phyloP scores from a whole-genome alignment of 2,797 vertebrate species.

The Lycodopsis pacificus region DNA sequence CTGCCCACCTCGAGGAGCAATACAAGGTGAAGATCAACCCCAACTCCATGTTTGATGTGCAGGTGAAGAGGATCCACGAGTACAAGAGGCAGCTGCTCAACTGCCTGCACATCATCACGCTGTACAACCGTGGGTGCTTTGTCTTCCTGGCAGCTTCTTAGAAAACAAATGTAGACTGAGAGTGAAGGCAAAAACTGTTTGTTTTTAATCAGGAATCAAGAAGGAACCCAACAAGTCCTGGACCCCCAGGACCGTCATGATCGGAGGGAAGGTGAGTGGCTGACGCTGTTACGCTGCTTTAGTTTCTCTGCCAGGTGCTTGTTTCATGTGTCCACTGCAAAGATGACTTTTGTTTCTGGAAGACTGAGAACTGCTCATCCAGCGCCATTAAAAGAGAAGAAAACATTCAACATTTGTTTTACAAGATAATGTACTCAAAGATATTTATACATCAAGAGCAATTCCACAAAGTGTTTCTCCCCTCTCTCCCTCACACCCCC shows the following conservation, averaged over 20 bases:
- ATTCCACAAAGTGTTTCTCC: too few species aligned
- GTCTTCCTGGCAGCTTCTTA: neutral
- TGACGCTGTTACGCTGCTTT: neutral
- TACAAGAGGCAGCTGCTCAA: conserved; percentile 95
- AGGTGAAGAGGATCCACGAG: conserved; percentile 96
- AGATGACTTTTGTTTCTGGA: neutral
- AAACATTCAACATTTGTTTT: too few species aligned
- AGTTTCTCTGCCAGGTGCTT: neutral
- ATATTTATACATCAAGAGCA: too few species aligned
- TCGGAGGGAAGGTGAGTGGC: conserved; percentile 90
- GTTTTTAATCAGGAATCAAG: conserved; percentile 86
- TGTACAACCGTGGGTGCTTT: conserved; percentile 87
- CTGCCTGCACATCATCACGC: conserved; percentile 92
- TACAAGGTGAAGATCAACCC: conserved; percentile 93
- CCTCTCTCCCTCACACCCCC: too few species aligned
- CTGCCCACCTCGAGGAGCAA: conserved; percentile 86
- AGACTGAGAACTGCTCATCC: neutral
- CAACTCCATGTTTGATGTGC: conserved; percentile 92
- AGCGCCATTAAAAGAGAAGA: too few species aligned
- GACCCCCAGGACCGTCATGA: conserved; percentile 92
- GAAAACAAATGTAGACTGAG: accelerated
- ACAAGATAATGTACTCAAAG: too few species aligned
- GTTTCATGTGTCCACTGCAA: neutral
- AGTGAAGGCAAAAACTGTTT: neutral
- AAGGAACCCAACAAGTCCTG: conserved; percentile 88